phyloP scores from a whole-genome alignment of 2,888 invertebrate species.

The Plutella xylostella region DNA sequence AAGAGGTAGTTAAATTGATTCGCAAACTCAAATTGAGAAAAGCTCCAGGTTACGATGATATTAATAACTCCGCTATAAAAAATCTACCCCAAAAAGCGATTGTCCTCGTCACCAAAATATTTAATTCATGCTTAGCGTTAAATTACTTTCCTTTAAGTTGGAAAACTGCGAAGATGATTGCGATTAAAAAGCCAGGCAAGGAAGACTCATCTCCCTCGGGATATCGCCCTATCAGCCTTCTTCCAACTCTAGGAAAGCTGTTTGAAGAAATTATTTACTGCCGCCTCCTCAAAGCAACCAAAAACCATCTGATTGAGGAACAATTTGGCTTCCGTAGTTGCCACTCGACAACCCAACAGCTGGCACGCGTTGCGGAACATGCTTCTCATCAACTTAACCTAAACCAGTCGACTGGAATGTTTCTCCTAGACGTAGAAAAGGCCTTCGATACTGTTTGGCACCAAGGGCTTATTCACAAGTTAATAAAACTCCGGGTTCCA shows the following conservation, averaged over 20 bases:
- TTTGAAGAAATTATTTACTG: background rate
- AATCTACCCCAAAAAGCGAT: background rate
- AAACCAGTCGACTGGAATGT: constrained; percentile 9
- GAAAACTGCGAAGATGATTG: no score
- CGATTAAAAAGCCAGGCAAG: no score
- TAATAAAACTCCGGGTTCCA: background rate
- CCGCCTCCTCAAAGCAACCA: background rate
- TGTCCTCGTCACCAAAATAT: background rate
- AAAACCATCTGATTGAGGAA: background rate
- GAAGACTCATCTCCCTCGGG: no score
- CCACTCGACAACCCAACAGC: background rate
- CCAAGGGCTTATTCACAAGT: background rate
- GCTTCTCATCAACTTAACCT: constrained; percentile 11
- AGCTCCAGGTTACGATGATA: no score
- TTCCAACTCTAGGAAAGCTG: no score
- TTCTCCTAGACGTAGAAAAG: background rate
- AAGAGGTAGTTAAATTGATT: no score
- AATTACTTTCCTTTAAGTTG: no score
- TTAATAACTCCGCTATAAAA: no score
- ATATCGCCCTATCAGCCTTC: no score
- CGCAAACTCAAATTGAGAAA: no score
- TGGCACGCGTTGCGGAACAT: background rate
- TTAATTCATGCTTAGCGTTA: background rate
- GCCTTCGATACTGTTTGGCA: constrained; percentile 1
- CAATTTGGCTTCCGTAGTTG: background rate